These are phyloP conservation scores for Pristionchus pacificus DNA, from an alignment of 1,140 invertebrate species.

Conservation along the genomic window DNA sequence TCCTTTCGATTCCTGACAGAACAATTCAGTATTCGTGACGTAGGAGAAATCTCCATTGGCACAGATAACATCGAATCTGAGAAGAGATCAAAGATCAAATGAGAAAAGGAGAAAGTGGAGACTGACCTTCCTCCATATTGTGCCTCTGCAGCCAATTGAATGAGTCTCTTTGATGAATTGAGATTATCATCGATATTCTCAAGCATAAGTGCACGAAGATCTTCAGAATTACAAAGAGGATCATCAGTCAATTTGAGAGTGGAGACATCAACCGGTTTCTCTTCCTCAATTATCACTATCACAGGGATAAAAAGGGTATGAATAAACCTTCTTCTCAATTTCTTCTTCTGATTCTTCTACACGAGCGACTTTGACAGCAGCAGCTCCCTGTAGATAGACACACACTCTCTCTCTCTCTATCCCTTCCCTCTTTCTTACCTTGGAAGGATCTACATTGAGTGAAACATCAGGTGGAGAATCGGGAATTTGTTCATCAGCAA, in stretches of 20 bases:
- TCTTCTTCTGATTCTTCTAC: neutral
- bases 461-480: neutral
- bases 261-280: slow-evolving; percentile 26
- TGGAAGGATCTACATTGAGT: neutral
- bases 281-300: too few relatives aligned
- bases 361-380: neutral
- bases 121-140: slow-evolving; percentile 33
- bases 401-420: neutral
- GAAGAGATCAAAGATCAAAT: neutral
- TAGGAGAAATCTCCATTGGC: slow-evolving; percentile 40
- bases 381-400: neutral
- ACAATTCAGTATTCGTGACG: slow-evolving; percentile 39
- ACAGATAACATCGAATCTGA: slow-evolving; percentile 33
- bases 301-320: too few relatives aligned
- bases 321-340: neutral
- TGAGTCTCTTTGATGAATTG: slow-evolving; percentile 40
- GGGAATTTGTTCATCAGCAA: neutral
- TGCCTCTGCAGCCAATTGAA: slow-evolving; percentile 37
- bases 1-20: slow-evolving; percentile 35
- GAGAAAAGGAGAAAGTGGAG: neutral
- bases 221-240: slow-evolving; percentile 37
- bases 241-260: slow-evolving; percentile 34
- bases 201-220: slow-evolving; percentile 31
- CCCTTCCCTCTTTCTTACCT: neutral
- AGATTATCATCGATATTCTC: slow-evolving; percentile 39